A percentile compares a stretch with the other conserved stretches of the same genome.
phyloP scores from a whole-genome alignment of 1,140 invertebrate genomes.

The Diprion similis region DNA sequence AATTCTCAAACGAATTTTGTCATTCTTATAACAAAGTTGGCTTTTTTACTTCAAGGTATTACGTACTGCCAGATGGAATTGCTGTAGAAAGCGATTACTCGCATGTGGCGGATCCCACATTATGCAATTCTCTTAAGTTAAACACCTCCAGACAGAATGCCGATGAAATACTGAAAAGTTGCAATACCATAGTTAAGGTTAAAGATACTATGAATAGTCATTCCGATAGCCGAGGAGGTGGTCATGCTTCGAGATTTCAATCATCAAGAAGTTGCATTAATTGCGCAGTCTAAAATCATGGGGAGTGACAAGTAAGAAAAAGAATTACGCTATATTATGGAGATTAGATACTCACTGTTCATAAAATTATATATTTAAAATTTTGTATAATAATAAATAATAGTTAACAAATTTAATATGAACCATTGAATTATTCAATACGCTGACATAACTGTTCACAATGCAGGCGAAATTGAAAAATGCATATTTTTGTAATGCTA shows the following conservation, averaged over 20 bases:
- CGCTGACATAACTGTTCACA: too few relatives aligned
- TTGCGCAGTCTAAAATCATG: too few relatives aligned
- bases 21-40: conserved; percentile 20
- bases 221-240: conserved; percentile 71
- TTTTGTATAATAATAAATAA: too few relatives aligned
- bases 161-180: conserved; percentile 48
- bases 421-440: too few relatives aligned
- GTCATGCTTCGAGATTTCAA: conserved; percentile 69
- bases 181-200: conserved; percentile 62
- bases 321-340: too few relatives aligned
- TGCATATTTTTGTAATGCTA: too few relatives aligned
- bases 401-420: too few relatives aligned
- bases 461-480: too few relatives aligned
- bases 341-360: too few relatives aligned
- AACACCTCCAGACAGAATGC: conserved; percentile 34
- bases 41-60: conserved; percentile 43
- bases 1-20: conserved; percentile 16
- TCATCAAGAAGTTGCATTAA: background rate
- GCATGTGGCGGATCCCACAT: conserved; percentile 37
- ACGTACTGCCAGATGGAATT: conserved; percentile 43
- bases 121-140: conserved; percentile 40
- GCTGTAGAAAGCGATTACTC: conserved; percentile 47
- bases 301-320: too few relatives aligned
- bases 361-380: too few relatives aligned
- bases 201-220: conserved; percentile 60